Evolutionary conservation across 2,113 vertebrate genomes (phyloP), one percentile per base, ranked within the genome.

Genomic region (Carollia perspicillata): DNA sequence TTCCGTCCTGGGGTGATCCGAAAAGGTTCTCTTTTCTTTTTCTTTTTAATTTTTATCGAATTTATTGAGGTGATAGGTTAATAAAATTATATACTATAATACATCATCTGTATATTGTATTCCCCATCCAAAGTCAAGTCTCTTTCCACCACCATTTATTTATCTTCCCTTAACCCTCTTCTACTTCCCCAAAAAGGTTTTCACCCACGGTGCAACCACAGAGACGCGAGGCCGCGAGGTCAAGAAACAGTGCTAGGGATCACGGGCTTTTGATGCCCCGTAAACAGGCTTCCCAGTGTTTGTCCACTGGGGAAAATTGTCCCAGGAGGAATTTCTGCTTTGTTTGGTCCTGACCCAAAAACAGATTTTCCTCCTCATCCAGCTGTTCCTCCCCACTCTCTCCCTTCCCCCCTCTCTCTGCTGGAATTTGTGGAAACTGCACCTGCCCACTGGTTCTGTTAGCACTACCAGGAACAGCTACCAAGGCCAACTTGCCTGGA

Each of bases 301-400:
- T 94, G 53, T 47, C 40, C 88, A 85, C 78, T 7, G 3, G 60
- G 22, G 58, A 49, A 90, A 87, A 83, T 23, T 33, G 22, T 89
- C 93, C 79, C 44, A 86, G 88, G 37, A 89, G 68, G 23, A 95
- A 92, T 68, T 91, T 89, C 37, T 84, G 69, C 44, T 97, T 95
- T 65, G 8, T 81, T 93, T 94, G 55, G 86, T 95, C 47, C 68
- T 78, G 33, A 18, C 37, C 44, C 94, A 84, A 96, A 83, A 11
- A 42, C 37, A 85, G 53, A 86, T 49, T 91, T 90, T 88, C 33
- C 35, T 77, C 49, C 72, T 92, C 65, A 72, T 18, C n/a, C 81
- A 68, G 53, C 86, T n/a, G 53, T 65, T 53, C 71, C 78, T n/a
- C 60, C 51, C 51, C 9, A 26, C 55, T 63, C 37, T 7, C 53